Evolutionary conservation across 1,140 invertebrate genomes (phyloP), one percentile per base, ranked within the genome.

Genomic region (Zaprionus ornatus): DNA sequence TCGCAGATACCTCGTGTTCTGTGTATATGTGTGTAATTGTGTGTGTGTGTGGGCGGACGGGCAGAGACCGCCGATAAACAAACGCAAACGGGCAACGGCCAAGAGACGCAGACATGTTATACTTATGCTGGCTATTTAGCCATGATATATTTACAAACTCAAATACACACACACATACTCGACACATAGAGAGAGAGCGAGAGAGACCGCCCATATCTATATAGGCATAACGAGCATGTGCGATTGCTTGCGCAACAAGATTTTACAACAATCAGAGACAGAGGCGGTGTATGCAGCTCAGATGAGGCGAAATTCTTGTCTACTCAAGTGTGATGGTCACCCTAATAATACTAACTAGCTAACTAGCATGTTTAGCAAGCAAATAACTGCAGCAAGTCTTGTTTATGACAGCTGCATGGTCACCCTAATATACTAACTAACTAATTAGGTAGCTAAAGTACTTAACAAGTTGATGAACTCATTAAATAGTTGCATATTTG

Each of bases 191-290:
- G 50, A 15, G 17, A 50, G 54, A 37, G 54, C 1, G 25, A 17
- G 54, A 27, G 55, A 19, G 55, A 23, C 55, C 48, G 29, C 19
- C n/a, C 42, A 50, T 62, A 50, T 48, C 40, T 62, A 23, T 54
- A 48, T 62, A 62, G 40, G 42, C 25, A 62, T 54, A 25, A 55
- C 70, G 32, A 66, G 65, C 52, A 56, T 67, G 35, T 55, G 29
- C 75, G 64, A 79, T 76, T 56, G 76, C 84, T 87, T 87, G 83
- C 80, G 83, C 77, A 87, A 77, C 77, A 68, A 82, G 68, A 86
- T 76, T 76, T 81, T 78, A 85, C 82, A 85, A 21, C 12, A 23
- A 12, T 35, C 55, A 17, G 57, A 17, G 40, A 1, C 15, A 42
- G 40, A 13, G n/a, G 5, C n/a, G 40, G 40, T 7, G 55, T 54